A percentile compares a stretch with the other conserved stretches of the same genome.
Evolutionary conservation across 2,113 vertebrate species (phyloP).

Genomic region (Equus przewalskii): DNA sequence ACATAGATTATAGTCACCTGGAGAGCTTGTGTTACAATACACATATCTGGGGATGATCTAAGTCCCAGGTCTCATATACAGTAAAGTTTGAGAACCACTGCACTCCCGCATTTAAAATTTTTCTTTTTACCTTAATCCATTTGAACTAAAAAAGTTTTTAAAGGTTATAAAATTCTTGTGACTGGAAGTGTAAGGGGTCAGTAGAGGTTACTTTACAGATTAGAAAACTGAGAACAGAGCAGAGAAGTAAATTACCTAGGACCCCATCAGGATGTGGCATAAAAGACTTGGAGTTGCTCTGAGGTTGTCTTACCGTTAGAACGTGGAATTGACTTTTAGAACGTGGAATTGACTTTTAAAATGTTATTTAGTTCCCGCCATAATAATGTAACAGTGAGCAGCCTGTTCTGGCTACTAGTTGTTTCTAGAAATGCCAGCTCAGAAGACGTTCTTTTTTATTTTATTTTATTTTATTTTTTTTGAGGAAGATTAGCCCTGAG

Average conservation of each 20-base stretch:
- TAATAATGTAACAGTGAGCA: neutral
- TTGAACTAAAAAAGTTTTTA: constrained; percentile 17
- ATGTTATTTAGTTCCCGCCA: neutral
- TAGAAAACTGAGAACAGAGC: constrained; percentile 36
- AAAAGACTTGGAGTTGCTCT: neutral
- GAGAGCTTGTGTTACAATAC: constrained; percentile 3
- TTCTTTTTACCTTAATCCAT: neutral
- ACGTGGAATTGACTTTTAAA: constrained; percentile 11
- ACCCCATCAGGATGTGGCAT: neutral
- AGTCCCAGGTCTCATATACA: neutral
- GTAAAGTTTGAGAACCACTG: constrained; percentile 40
- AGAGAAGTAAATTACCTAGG: constrained; percentile 18
- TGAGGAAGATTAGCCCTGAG: no score
- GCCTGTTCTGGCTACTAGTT: neutral
- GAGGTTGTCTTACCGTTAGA: neutral
- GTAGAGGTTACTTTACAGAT: neutral
- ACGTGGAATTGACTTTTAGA: constrained; percentile 22
- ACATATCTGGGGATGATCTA: neutral
- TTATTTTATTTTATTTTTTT: no score
- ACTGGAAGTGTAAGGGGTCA: neutral
- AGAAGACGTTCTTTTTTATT: neutral
- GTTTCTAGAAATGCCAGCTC: neutral
- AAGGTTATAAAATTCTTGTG: constrained; percentile 37
- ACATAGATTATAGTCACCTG: neutral
- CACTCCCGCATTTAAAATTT: neutral